Conservation (phyloP, 2,797 vertebrate species). For the Oreochromis mossambicus region DNA sequence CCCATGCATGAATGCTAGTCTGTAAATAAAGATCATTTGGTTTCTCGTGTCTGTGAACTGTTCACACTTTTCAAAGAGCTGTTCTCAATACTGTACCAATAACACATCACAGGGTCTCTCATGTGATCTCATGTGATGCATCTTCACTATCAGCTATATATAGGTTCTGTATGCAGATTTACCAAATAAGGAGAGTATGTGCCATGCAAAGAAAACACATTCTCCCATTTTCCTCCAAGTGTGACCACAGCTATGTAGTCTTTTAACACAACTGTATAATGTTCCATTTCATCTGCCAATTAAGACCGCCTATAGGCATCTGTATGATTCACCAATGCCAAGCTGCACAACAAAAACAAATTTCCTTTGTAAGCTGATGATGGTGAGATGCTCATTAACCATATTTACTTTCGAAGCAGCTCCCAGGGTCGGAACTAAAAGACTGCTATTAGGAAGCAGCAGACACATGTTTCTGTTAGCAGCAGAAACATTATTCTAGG, state of each 20-base stretch:
- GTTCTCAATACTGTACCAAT: neutral
- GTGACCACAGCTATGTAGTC: neutral
- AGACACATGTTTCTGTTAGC: neutral
- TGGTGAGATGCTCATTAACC: conserved; percentile 39
- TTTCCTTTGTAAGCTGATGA: conserved; percentile 26
- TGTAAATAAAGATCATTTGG: neutral
- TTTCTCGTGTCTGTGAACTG: neutral
- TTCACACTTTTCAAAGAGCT: neutral
- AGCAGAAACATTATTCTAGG: neutral
- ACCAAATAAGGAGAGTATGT: neutral
- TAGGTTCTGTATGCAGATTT: neutral
- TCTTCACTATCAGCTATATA: neutral
- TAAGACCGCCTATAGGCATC: conserved; percentile 32
- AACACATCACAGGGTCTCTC: neutral
- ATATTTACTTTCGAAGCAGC: conserved; percentile 40
- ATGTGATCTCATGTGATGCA: neutral
- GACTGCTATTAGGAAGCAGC: neutral
- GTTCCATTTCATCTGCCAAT: conserved; percentile 22
- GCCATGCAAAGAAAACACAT: neutral
- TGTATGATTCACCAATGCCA: neutral
- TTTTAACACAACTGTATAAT: neutral
- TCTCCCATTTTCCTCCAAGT: neutral
- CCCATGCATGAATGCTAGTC: neutral
- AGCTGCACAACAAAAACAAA: conserved; percentile 5
- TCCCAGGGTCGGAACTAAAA: conserved; percentile 27